These are phyloP conservation scores for Notechis scutatus DNA, from an alignment of 2,113 vertebrate genomes.

Conservation along the genomic window DNA sequence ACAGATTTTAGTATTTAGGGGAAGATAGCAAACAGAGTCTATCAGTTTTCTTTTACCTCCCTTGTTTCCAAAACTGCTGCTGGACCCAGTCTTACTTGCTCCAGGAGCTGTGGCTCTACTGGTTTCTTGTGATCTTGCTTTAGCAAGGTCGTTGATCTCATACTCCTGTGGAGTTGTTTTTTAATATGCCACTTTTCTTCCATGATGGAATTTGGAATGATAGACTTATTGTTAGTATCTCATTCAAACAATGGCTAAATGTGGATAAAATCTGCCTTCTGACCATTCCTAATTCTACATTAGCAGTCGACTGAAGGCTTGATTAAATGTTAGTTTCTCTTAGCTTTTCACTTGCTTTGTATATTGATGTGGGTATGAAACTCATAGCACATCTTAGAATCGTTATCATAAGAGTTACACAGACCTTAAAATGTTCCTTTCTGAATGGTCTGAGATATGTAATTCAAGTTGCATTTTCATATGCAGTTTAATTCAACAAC, in stretches of 20 bases:
- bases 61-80: not conserved
- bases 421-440: not conserved
- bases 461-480: not conserved
- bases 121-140: not conserved
- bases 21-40: not conserved
- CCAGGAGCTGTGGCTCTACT: not conserved
- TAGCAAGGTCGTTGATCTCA: not conserved
- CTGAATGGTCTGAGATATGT: not conserved
- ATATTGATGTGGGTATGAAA: not conserved
- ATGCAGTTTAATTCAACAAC: not conserved
- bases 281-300: not conserved
- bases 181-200: not conserved
- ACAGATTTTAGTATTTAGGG: not conserved
- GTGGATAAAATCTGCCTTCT: not conserved
- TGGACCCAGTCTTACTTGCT: not conserved
- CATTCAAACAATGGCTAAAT: not conserved
- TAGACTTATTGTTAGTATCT: not conserved
- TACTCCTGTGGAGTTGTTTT: not conserved
- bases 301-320: constrained; percentile 6
- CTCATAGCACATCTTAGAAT: not conserved
- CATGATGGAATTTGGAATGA: not conserved
- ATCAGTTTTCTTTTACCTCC: not conserved
- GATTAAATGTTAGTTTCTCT: not conserved
- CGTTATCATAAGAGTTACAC: not conserved
- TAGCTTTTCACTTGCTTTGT: not conserved